Percentiles rank a stretch among this genome's conserved stretches.
Evolutionary conservation across 2,797 vertebrate genomes (phyloP).

Genomic region (Aratinga solstitialis): DNA sequence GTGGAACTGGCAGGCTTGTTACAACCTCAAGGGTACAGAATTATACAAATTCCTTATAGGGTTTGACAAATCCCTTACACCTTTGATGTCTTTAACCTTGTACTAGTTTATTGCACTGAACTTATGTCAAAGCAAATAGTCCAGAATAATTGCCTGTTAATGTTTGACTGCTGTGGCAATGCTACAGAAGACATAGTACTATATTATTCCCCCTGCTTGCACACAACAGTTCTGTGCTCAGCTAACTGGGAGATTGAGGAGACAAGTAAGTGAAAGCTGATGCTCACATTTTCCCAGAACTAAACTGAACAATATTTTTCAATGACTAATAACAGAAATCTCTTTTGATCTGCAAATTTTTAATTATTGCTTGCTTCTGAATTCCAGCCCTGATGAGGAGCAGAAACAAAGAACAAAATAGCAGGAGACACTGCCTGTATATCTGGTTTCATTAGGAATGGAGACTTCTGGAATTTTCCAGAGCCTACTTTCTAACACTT

Average conservation of each 20-base stretch:
- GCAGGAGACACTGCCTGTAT: neutral
- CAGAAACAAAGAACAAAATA: neutral
- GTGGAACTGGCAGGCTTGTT: neutral
- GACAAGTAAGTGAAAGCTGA: neutral
- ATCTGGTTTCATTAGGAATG: neutral
- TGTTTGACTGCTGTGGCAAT: neutral
- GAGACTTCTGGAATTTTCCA: neutral
- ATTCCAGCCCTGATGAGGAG: neutral
- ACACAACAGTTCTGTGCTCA: neutral
- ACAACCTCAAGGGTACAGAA: neutral
- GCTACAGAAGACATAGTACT: neutral
- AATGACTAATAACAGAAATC: neutral
- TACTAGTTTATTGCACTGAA: constrained; percentile 25
- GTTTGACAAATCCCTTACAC: constrained; percentile 52
- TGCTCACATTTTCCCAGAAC: neutral
- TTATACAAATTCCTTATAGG: constrained; percentile 1
- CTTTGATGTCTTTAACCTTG: constrained; percentile 55
- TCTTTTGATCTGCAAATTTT: neutral
- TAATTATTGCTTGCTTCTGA: neutral
- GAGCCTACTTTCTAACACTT: neutral
- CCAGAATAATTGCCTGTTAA: constrained; percentile 34
- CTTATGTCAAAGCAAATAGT: constrained; percentile 7
- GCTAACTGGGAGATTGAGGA: neutral
- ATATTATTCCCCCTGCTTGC: neutral
- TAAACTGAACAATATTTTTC: neutral